Evolutionary conservation across 1,140 invertebrate genomes (phyloP), one percentile per base, ranked within the genome.

Genomic region (Lordiphosa stackelbergi): DNA sequence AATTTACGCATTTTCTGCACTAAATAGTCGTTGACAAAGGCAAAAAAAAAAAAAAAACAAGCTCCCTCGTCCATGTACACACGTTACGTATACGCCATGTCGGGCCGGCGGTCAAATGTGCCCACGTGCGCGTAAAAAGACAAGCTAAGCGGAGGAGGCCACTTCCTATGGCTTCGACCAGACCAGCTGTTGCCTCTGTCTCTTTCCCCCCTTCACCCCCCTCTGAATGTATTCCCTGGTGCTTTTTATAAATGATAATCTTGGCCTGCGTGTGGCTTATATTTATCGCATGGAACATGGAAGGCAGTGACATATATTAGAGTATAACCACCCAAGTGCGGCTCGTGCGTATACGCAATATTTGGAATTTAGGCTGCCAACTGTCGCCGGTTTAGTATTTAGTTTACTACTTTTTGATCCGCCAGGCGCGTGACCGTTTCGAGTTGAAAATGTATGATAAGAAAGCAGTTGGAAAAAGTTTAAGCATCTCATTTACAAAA

Each of bases 161-260:
- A 41, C 22, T 40, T 73, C 43, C 42, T 70, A 70, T 69, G 73
- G 73, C 73, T 78, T 78, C 61, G 59, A 43, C 47, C 63, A 54
- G 59, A 43, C 47, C 63, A 54, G 10, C 40, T 45, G 13, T 16
- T 16, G 6, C 9, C 47, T 47, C 10, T 34, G 3, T 10, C 5
- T 24, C 51, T 19, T 19, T 19, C 2, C 1, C 16, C 1, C 16
- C 22, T 31, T 31, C 2, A 22, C 19, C 2, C 19, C 19, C 37
- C 22, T 51, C 38, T 42, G 43, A 53, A 49, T 69, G 52, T 52
- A 54, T 70, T 42, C 24, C 70, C 70, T 60, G 59, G 58, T 70
- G 75, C 62, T 74, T 68, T 77, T 66, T 79, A 74, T 70, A 78
- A 74, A 81, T 79, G 60, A 78, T 74, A 66, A 66, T 78, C 74